phyloP scores from a whole-genome alignment of 1,140 invertebrate genomes.

The Euura lappo region DNA sequence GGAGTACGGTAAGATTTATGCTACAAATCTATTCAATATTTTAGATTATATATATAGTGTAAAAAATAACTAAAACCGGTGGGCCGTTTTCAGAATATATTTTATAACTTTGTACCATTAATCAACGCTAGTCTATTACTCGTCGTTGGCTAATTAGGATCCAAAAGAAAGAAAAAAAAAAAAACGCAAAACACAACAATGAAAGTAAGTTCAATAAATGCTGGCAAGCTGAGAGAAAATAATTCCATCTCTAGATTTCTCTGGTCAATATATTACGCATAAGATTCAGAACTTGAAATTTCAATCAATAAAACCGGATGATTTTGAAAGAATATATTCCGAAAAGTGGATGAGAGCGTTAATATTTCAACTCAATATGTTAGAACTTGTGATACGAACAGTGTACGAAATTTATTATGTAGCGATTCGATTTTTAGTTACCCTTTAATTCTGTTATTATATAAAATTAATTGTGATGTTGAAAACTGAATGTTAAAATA shows the following conservation, averaged over 20 bases:
- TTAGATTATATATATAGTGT: neutral
- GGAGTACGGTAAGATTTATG: neutral
- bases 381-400: neutral
- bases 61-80: conserved; percentile 3
- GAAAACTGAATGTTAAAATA: too few species aligned
- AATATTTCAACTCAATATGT: too few species aligned
- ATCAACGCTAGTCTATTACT: neutral
- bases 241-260: too few species aligned
- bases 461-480: too few species aligned
- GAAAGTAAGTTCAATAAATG: neutral
- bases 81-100: neutral
- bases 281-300: too few species aligned
- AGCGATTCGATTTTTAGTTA: too few species aligned
- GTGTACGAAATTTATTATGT: neutral
- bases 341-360: too few species aligned
- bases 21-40: neutral
- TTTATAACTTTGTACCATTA: neutral
- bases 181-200: neutral
- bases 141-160: neutral
- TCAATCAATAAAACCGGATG: too few species aligned
- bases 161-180: neutral
- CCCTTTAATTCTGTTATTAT: too few species aligned
- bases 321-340: too few species aligned
- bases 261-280: too few species aligned
- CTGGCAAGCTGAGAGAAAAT: neutral